These are phyloP conservation scores for Zaprionus bogoriensis DNA, from an alignment of 2,888 invertebrate genomes.

Conservation along the genomic window DNA sequence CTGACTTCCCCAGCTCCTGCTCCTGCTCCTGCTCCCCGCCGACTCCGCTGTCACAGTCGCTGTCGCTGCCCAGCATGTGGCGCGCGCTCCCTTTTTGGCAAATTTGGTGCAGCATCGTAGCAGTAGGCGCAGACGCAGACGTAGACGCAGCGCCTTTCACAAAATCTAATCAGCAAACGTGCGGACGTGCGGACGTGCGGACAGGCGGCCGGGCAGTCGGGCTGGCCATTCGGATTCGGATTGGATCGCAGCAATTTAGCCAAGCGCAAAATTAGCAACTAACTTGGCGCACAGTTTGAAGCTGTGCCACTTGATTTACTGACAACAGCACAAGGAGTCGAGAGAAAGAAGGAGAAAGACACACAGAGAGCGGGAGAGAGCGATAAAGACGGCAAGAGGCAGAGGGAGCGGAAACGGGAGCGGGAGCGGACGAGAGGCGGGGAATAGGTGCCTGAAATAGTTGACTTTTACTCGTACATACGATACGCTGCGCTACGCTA, in stretches of 20 bases:
- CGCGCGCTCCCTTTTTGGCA: slow-evolving; percentile 76
- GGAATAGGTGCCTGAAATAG: slow-evolving; percentile 7
- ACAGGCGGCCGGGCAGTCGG: too few relatives aligned
- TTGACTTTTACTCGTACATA: slow-evolving; percentile 20
- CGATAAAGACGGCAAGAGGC: background rate
- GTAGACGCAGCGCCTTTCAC: slow-evolving; percentile 61
- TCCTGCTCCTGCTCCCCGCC: background rate
- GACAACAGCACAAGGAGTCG: slow-evolving; percentile 20
- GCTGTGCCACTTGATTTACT: slow-evolving; percentile 61
- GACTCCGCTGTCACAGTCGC: too few relatives aligned
- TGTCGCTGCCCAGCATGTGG: slow-evolving; percentile 66
- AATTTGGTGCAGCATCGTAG: slow-evolving; percentile 66
- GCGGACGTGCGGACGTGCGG: background rate
- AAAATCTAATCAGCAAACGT: slow-evolving; percentile 72
- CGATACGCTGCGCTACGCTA: background rate
- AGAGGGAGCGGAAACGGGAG: background rate
- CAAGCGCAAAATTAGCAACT: slow-evolving; percentile 75
- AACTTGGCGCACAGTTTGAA: slow-evolving; percentile 64
- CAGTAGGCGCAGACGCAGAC: background rate
- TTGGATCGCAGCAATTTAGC: slow-evolving; percentile 72
- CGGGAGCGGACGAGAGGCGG: too few relatives aligned
- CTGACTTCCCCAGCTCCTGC: background rate
- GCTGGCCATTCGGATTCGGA: slow-evolving; percentile 40
- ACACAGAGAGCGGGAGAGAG: background rate
- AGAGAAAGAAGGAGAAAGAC: background rate